Percentiles rank a stretch among this genome's conserved stretches.
Evolutionary conservation across 2,888 invertebrate species (phyloP).

Genomic region (Megaustenia siamemsis): DNA sequence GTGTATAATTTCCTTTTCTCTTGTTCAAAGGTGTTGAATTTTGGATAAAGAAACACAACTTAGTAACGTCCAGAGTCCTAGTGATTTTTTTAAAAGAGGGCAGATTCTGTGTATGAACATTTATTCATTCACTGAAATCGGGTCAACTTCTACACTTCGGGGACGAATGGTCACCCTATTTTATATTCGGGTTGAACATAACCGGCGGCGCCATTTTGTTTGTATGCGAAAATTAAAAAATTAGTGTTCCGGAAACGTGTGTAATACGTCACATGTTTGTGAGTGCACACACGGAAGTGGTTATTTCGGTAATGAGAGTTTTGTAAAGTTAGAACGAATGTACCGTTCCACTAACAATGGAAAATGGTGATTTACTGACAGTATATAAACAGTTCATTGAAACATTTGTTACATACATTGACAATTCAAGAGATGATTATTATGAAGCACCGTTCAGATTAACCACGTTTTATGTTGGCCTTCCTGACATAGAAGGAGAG

Average conservation of each 20-base stretch:
- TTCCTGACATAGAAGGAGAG: slow-evolving; percentile 40
- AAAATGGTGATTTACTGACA: slow-evolving; percentile 30
- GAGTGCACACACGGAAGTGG: slow-evolving; percentile 42
- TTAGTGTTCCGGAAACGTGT: not conserved
- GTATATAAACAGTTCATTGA: slow-evolving; percentile 34
- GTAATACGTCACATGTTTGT: slow-evolving; percentile 35
- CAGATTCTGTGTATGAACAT: no score
- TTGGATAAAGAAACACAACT: no score
- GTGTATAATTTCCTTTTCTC: no score
- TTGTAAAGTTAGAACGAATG: slow-evolving; percentile 10
- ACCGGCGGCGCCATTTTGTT: no score
- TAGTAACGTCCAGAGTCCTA: no score
- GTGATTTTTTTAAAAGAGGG: no score
- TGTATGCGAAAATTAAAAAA: no score
- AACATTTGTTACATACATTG: slow-evolving; percentile 13
- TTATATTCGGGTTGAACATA: no score
- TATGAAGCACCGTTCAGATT: slow-evolving; percentile 38
- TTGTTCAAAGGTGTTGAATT: no score
- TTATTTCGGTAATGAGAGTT: not conserved
- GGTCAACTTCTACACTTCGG: no score
- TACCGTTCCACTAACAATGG: slow-evolving; percentile 28
- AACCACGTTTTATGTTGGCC: slow-evolving; percentile 19
- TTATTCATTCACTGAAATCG: no score
- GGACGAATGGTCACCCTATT: no score
- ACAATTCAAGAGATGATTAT: slow-evolving; percentile 6